Percentiles rank a stretch among this genome's conserved stretches.
phyloP scores from a whole-genome alignment of 1,140 invertebrate genomes.

The Penaeus indicus region DNA sequence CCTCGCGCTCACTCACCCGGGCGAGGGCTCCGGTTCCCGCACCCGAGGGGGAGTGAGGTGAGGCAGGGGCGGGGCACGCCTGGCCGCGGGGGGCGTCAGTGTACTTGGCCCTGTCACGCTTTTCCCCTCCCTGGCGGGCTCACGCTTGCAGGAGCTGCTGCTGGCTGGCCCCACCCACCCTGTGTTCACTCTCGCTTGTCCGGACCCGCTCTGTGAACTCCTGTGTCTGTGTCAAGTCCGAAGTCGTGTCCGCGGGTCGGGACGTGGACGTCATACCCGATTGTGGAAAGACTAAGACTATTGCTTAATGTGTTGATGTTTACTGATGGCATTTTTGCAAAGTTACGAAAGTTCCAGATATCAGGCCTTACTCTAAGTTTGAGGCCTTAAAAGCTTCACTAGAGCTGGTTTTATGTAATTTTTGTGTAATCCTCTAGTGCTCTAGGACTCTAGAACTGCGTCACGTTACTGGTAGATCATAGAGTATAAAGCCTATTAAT shows the following conservation, averaged over 20 bases:
- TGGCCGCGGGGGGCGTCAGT: slow-evolving; percentile 55
- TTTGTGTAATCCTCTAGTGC: slow-evolving; percentile 62
- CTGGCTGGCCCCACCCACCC: slow-evolving; percentile 45
- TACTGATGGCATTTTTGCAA: slow-evolving; percentile 61
- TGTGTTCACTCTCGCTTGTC: slow-evolving; percentile 61
- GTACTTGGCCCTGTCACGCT: slow-evolving; percentile 62
- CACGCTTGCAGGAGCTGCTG: slow-evolving; percentile 57
- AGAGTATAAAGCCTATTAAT: slow-evolving; percentile 64
- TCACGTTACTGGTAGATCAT: slow-evolving; percentile 61
- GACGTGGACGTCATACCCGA: slow-evolving; percentile 20
- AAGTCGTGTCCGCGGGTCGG: slow-evolving; percentile 47
- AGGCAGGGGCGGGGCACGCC: slow-evolving; percentile 33
- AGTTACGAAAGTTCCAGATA: slow-evolving; percentile 64
- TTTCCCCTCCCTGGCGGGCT: slow-evolving; percentile 61
- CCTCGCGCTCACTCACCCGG: no score
- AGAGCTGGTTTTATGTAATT: slow-evolving; percentile 63
- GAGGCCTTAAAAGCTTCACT: slow-evolving; percentile 63
- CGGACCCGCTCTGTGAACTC: slow-evolving; percentile 53
- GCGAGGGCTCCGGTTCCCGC: no score
- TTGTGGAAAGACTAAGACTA: slow-evolving; percentile 43
- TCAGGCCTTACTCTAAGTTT: slow-evolving; percentile 62
- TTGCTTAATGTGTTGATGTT: slow-evolving; percentile 64
- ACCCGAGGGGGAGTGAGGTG: no score
- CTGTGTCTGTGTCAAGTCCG: slow-evolving; percentile 56
- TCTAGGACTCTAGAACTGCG: slow-evolving; percentile 33